These are phyloP conservation scores for Serilophus lunatus DNA, from an alignment of 2,113 vertebrate genomes.

Conservation along the genomic window DNA sequence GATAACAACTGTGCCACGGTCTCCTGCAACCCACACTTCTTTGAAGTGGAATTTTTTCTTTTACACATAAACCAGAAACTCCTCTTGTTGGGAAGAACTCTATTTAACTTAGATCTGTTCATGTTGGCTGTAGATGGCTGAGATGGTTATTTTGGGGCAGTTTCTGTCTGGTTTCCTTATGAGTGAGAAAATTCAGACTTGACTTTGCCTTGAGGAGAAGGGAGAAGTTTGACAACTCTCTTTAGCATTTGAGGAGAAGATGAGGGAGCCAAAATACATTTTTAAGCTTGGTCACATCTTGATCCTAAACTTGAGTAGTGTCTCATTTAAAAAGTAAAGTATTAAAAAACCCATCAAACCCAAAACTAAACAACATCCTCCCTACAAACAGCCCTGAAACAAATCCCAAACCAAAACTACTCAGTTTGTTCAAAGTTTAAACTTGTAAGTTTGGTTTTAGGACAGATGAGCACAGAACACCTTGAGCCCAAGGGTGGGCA, in stretches of 20 bases:
- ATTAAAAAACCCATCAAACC: neutral
- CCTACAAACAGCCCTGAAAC: neutral
- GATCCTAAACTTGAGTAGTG: neutral
- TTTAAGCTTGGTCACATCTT: neutral
- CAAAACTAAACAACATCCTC: neutral
- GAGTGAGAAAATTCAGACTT: neutral
- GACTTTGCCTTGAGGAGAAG: neutral
- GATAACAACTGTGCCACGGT: neutral
- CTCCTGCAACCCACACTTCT: constrained; percentile 7
- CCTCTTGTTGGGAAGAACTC: neutral
- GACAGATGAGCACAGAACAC: neutral
- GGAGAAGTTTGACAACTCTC: neutral
- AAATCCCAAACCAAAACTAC: neutral
- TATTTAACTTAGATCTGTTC: neutral
- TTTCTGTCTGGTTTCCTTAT: neutral
- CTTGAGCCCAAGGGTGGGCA: neutral
- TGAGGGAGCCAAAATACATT: neutral
- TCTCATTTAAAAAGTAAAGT: neutral
- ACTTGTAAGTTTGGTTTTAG: neutral
- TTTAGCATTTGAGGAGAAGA: neutral
- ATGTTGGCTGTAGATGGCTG: neutral
- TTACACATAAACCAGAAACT: neutral
- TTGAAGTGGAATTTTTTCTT: neutral
- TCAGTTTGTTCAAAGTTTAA: neutral
- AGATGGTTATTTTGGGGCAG: neutral